Evolutionary conservation across 2,888 invertebrate species (phyloP), one percentile per base, ranked within the genome.

Genomic region (Timema cristinae): DNA sequence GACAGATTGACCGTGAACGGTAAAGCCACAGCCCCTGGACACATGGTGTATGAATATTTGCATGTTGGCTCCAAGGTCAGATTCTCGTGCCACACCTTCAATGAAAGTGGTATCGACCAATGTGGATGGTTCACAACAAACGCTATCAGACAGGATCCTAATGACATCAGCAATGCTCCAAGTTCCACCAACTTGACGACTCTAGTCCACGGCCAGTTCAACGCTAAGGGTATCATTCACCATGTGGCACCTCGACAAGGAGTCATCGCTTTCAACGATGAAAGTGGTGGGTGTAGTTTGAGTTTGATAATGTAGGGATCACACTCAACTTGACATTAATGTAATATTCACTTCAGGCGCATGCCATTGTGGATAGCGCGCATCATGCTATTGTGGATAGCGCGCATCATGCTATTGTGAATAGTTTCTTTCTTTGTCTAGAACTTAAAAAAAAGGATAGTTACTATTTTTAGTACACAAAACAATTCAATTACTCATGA

Each of bases 71-170:
- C 61, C 32, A 56, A 77, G 77, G 78, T 79, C 0, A 75, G 73
- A 67, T 79, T 79, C 68, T 76, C 77, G 6, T 79, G 79, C 69
- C 78, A 77, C 50, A 49, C 71, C n/a, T 73, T 76, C 15, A 69
- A 77, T 50, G 69, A 63, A 48, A n/a, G 68, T 47, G 75, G 76
- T 5, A 56, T 48, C 0, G 52, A 63, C 1, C 13, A 67, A 5
- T 76, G 72, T 49, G 49, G 72, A 15, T 79, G 79, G 78, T 77
- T 72, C 49, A 75, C 74, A 2, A 75, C 74, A 13, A 75, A 74
- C 32, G 78, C 78, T 48, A 76, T 77, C 75, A 52, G 66, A 15
- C 68, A 73, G 48, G 68, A 74, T 11, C 50, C 68, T 7, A 10
- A 11, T 49, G 69, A 68, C 15, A 10, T 68, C 9, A 15, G 32